Evolutionary conservation across 2,797 vertebrate species (phyloP), one percentile per base, ranked within the genome.

Genomic region (Helostoma temminkii): DNA sequence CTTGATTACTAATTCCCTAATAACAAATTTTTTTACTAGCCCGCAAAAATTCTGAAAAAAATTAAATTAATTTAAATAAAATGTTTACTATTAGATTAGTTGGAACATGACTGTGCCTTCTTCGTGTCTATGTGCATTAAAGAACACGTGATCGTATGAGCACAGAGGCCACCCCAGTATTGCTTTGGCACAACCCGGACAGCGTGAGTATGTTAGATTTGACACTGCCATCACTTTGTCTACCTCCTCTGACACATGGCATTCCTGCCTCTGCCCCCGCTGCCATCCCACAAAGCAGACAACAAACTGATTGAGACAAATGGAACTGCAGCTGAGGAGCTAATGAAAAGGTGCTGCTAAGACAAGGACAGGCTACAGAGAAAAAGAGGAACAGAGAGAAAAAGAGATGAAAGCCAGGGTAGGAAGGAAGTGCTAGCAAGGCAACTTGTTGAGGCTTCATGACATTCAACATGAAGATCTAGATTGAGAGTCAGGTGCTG

Each of bases 161-260:
- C 52, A 37, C 46, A 37, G 47, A 59, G 36, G 52, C 64, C 66
- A 43, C 42, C n/a, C 43, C 28, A 11, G 21, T 19, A 65, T 28
- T 66, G 63, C 66, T 53, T 60, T 76, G 68, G 73, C 56, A 60
- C 62, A 15, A 52, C 63, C 69, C 25, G 43, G 73, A 47, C 83
- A 82, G 83, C 89, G 89, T 71, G 68, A 63, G 49, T 25, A 57
- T 89, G 91, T 83, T 92, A 89, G 62, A 91, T 91, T 90, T 91
- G 78, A 93, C 91, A 91, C 88, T n/a, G 25, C 69, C 48, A 52
- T 88, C 53, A 62, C 56, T 82, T 83, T 68, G 70, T 85, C 86
- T 77, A 69, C 66, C 55, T 66, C 50, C 61, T 65, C 54, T 72
- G 71, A 68, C 71, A 71, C 5, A 3, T 1, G 3, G 43, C 16